Base-by-base conservation (phyloP, 2,888 invertebrate species). In the Antheraea assamensis region DNA sequence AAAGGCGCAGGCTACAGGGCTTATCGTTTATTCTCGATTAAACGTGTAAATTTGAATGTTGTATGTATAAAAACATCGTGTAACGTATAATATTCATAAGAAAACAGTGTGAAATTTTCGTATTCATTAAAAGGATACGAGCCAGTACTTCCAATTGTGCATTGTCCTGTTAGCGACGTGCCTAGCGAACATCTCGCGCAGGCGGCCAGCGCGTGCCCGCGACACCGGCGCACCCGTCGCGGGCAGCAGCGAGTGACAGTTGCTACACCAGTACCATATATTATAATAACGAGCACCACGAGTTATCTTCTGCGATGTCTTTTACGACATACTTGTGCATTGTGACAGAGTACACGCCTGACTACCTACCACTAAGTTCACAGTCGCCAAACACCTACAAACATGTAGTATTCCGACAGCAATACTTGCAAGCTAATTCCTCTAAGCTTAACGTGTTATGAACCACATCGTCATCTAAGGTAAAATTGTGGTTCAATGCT, bases 131-230 rank as follows among this genome's bases (percentile, higher is more conserved):
- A 96, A 96, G 96, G 96, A 97, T 98, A 99, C 99, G 95, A 99
- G 98, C 98, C 99, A 99, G 95, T 99, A 99, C 95, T 98, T 99
- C 99, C 99, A 99, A 93, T 98, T 98, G 85, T 97, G 97, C 88
- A 97, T 95, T 27, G 99, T 99, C 76, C 98, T 95, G 82, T 95
- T 96, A 80, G 97, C 96, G 70, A 99, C 98, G 94, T 99, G 99
- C 52, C 98, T 97, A 81, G 98, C 97, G 92, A 98, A 99, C 96
- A 99, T 97, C 92, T 98, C 98, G 82, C 97, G 97, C 96, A 99
- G 97, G 86, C 98, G 97, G 85, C 97, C 98, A 58, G 97, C 97
- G 82, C 98, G 96, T 85, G 98, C 98, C 79, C 98, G 96, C 27
- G 98, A 98, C 77, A 99, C 97, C 4, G 99, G 99, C 76, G 98